phyloP scores from a whole-genome alignment of 2,797 vertebrate species.

The Novumbra hubbsi region DNA sequence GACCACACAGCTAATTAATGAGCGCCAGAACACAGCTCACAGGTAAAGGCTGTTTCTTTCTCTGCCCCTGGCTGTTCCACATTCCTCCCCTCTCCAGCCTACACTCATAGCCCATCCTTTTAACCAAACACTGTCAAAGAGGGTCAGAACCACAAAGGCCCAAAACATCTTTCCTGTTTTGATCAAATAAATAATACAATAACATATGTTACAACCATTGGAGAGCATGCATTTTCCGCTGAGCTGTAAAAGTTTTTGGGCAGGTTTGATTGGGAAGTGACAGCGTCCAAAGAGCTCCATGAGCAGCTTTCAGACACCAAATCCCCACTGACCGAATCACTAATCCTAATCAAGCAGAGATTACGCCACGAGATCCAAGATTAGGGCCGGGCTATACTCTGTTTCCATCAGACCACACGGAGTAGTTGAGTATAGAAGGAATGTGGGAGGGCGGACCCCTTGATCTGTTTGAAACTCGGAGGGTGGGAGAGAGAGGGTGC shows the following conservation, averaged over 20 bases:
- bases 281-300: slow-evolving; percentile 43
- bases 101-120: slow-evolving; percentile 18
- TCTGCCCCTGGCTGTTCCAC: slow-evolving; percentile 25
- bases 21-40: slow-evolving; percentile 46
- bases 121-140: not conserved
- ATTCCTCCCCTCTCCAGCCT: slow-evolving; percentile 10
- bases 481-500: slow-evolving; percentile 18
- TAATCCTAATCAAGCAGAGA: slow-evolving; percentile 70
- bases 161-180: not conserved
- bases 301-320: slow-evolving; percentile 50
- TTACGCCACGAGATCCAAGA: slow-evolving; percentile 66
- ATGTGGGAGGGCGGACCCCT: slow-evolving; percentile 37
- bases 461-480: not conserved
- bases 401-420: slow-evolving; percentile 51
- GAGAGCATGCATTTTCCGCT: not conserved
- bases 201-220: not conserved
- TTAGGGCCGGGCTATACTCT: slow-evolving; percentile 54
- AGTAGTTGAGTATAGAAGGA: slow-evolving; percentile 48
- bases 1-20: slow-evolving; percentile 70
- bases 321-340: slow-evolving; percentile 64
- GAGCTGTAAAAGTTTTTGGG: not conserved
- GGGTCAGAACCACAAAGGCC: not conserved
- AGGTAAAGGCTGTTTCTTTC: slow-evolving; percentile 68
- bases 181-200: too few relatives aligned
- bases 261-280: slow-evolving; percentile 37